Conservation (phyloP, 1,140 invertebrate genomes). For the Aphelinus atriplicis region DNA sequence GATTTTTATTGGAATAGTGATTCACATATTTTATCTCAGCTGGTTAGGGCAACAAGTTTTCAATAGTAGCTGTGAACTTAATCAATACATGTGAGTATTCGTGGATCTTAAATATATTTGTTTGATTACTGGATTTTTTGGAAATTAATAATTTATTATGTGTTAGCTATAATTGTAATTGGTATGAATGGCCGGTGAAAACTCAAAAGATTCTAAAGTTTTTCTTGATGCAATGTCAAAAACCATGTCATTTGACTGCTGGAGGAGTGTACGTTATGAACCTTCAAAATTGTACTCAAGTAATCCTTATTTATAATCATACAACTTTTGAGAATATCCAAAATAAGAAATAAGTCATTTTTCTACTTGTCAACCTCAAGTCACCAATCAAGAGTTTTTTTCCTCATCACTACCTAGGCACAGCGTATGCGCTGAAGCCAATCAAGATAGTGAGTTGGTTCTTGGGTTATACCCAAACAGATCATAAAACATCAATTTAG, state of each 20-base stretch:
- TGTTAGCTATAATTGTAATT: constrained; percentile 13
- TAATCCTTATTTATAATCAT: neutral
- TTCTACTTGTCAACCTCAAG: too few relatives aligned
- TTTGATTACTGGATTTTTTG: neutral
- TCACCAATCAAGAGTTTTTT: too few relatives aligned
- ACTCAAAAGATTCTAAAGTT: neutral
- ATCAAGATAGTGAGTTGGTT: too few relatives aligned
- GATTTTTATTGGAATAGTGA: neutral
- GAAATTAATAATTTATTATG: neutral
- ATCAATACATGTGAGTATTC: neutral
- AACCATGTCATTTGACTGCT: constrained; percentile 14
- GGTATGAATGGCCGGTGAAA: neutral
- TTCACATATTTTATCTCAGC: constrained; percentile 19
- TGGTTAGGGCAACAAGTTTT: constrained; percentile 12
- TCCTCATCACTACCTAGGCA: too few relatives aligned
- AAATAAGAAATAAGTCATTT: too few relatives aligned
- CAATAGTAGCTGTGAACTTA: neutral
- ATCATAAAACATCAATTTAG: too few relatives aligned
- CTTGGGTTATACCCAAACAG: too few relatives aligned
- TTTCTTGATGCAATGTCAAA: neutral
- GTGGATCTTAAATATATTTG: neutral
- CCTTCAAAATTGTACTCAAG: neutral
- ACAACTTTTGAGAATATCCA: too few relatives aligned
- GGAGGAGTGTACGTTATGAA: constrained; percentile 16
- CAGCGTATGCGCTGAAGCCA: too few relatives aligned